phyloP scores from a whole-genome alignment of 2,888 invertebrate species.

The Apodemia zela region DNA sequence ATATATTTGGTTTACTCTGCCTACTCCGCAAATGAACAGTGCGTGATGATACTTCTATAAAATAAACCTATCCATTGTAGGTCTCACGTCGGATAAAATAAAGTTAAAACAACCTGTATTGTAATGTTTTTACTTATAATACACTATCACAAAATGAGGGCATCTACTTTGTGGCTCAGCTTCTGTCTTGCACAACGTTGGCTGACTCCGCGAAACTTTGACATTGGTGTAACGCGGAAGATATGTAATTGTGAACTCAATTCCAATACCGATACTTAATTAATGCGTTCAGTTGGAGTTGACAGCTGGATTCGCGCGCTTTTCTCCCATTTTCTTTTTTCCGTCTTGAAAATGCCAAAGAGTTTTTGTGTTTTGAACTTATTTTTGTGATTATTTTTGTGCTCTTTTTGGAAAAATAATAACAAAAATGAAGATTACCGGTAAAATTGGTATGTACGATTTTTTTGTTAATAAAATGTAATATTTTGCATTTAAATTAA shows the following conservation, averaged over 20 bases:
- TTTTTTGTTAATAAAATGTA: not conserved
- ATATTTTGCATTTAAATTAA: not conserved
- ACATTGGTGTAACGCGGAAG: constrained; percentile 39
- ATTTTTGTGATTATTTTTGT: constrained; percentile 27
- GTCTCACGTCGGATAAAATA: not conserved
- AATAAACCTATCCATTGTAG: not conserved
- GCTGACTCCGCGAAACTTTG: constrained; percentile 37
- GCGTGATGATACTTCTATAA: no score
- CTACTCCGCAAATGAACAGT: no score
- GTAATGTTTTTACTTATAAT: constrained; percentile 16
- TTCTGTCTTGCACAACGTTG: constrained; percentile 27
- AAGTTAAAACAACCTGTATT: constrained; percentile 4
- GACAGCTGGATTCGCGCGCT: constrained; percentile 46
- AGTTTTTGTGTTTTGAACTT: constrained; percentile 25
- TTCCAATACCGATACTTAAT: constrained; percentile 29
- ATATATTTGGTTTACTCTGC: no score
- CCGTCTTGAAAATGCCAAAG: constrained; percentile 26
- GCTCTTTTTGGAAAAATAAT: constrained; percentile 17
- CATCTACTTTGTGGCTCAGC: constrained; percentile 19
- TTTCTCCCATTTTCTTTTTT: constrained; percentile 39
- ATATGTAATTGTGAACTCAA: constrained; percentile 33
- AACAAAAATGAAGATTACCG: constrained; percentile 42
- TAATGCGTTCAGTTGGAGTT: constrained; percentile 35
- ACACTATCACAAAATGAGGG: constrained; percentile 46
- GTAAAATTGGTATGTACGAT: constrained; percentile 34